Evolutionary conservation across 2,113 vertebrate species (phyloP).

Genomic region (Oryctolagus cuniculus): mOryCun1.1 NC_091450.1:15578001-15578500

Average conservation of each 20-base stretch:
- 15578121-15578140: neutral
- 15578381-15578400: too few relatives aligned
- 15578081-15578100: neutral
- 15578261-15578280: neutral
- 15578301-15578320: neutral
- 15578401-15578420: too few relatives aligned
- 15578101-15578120: accelerated
- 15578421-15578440: too few relatives aligned
- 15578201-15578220: neutral
- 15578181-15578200: accelerated
- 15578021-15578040: neutral
- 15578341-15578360: neutral
- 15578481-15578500: too few relatives aligned
- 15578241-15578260: neutral
- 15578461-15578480: too few relatives aligned
- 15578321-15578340: neutral
- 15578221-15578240: neutral
- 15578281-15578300: accelerated
- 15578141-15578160: too few relatives aligned
- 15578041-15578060: neutral
- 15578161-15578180: neutral
- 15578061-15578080: neutral
- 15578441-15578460: too few relatives aligned
- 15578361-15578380: neutral
- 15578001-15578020: neutral